Percentiles rank a stretch among this genome's conserved stretches.
phyloP scores from a whole-genome alignment of 53 echinoderm and acorn worm species.

The Patiria pectinifera region DNA sequence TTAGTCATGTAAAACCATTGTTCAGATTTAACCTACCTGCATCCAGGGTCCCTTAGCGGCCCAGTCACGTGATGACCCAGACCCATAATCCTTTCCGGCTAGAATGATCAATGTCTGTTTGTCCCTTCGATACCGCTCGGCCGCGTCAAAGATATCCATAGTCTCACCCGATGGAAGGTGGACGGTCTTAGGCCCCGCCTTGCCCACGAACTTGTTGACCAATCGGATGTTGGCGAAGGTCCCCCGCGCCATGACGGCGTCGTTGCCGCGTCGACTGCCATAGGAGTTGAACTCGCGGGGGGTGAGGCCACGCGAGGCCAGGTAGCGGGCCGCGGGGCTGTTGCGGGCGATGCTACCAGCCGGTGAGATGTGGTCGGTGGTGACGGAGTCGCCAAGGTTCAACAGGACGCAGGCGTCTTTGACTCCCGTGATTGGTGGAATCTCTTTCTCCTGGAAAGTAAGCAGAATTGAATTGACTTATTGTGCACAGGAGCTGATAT shows the following conservation, averaged over 20 bases:
- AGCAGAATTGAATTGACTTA: neutral
- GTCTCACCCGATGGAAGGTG: slow-evolving; percentile 77
- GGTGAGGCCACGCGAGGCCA: slow-evolving; percentile 83
- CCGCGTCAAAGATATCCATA: slow-evolving; percentile 95
- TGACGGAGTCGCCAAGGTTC: slow-evolving; percentile 92
- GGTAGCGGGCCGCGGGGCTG: slow-evolving; percentile 96
- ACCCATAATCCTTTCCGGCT: slow-evolving; percentile 93
- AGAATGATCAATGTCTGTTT: slow-evolving; percentile 76
- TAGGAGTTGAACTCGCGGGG: slow-evolving; percentile 98
- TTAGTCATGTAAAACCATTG: neutral
- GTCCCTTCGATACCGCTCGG: slow-evolving; percentile 76
- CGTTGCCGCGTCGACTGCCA: slow-evolving; percentile 94
- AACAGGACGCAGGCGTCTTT: slow-evolving; percentile 76
- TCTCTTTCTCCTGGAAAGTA: slow-evolving; percentile 73
- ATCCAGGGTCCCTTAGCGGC: slow-evolving; percentile 99
- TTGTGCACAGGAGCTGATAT: too few relatives aligned
- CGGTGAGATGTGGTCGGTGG: slow-evolving; percentile 98
- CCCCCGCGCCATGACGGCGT: slow-evolving; percentile 92
- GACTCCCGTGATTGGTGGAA: slow-evolving; percentile 73
- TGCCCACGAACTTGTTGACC: slow-evolving; percentile 94
- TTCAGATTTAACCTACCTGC: slow-evolving; percentile 64
- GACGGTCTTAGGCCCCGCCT: slow-evolving; percentile 87
- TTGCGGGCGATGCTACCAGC: slow-evolving; percentile 95
- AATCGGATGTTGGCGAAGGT: slow-evolving; percentile 98
- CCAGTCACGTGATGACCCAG: slow-evolving; percentile 98